Base-by-base conservation (phyloP, 2,888 invertebrate species). In the Drosophila kambysellisi region DNA sequence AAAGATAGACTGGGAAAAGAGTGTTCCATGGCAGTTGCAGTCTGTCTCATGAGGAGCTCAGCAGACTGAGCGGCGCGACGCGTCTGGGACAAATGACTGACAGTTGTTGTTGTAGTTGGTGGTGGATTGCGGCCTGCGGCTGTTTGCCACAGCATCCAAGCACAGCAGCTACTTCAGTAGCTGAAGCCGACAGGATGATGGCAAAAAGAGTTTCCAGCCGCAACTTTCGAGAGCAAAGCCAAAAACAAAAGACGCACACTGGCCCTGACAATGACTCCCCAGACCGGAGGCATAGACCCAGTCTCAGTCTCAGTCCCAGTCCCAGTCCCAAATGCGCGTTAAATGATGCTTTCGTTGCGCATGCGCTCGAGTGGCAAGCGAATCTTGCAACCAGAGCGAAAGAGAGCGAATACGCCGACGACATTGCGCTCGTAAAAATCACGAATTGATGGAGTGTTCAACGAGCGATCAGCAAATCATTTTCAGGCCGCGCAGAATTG, bases 361-460 rank as follows among this genome's bases (percentile, higher is more conserved):
- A 79, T 88, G 84, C 79, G 75, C 79, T 79, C 67, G 67, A 76
- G 68, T 75, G 63, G 68, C 69, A 48, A 64, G 52, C 53, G 72
- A 74, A 59, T 67, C 68, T 43, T 69, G 70, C 70, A 56, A 57
- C 41, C 71, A 61, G 70, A 70, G 76, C 51, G 63, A 37, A 53
- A 33, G 50, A 46, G 41, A 64, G 41, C 6, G n/a, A 59, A 61
- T 68, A 68, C 67, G 61, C 66, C 69, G 74, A 81, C 87, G 83
- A 90, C 89, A 89, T 90, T 90, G 91, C 81, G 91, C 90, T 92
- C 92, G 86, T 92, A 92, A 92, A 91, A 91, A 92, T 92, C 92
- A 92, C 91, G 91, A 92, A 92, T 92, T 92, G 91, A 92, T 92
- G 92, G 91, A 92, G 91, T 92, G 92, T 91, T 91, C 88, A 90